Evolutionary conservation across 1,140 invertebrate genomes (phyloP).

Genomic region (Rhizoglyphus robini): DNA sequence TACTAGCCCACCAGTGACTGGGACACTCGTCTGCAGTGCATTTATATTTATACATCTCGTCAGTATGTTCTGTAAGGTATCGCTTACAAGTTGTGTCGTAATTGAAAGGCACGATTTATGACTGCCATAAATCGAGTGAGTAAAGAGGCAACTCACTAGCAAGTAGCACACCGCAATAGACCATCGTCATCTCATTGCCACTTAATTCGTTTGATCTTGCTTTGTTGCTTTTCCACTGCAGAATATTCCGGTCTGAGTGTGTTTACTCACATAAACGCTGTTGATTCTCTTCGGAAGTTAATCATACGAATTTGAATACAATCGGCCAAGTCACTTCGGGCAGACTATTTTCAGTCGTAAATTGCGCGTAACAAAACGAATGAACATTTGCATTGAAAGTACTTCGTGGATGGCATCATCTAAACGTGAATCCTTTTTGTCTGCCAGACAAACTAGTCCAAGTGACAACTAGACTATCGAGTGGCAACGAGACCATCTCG

Average conservation of each 20-base stretch:
- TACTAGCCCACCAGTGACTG: no score
- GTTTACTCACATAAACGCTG: background rate
- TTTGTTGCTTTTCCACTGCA: background rate
- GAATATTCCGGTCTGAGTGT: background rate
- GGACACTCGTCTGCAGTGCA: no score
- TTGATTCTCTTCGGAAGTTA: background rate
- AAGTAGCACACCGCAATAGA: background rate
- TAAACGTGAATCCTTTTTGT: background rate
- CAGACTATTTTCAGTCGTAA: conserved; percentile 2
- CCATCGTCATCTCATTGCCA: background rate
- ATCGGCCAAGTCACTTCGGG: no score
- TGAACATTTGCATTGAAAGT: background rate
- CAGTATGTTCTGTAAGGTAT: no score
- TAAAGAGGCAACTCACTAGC: background rate
- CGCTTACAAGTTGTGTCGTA: background rate
- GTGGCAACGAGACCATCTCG: background rate
- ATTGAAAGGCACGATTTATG: conserved; percentile 7
- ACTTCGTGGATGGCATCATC: background rate
- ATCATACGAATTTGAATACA: conserved; percentile 1
- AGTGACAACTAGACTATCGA: background rate
- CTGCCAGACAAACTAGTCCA: background rate
- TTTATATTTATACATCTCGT: no score
- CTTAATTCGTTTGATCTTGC: background rate
- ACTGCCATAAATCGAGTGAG: conserved; percentile 6
- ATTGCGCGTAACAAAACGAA: background rate